Evolutionary conservation across 2,797 vertebrate genomes (phyloP), one percentile per base, ranked within the genome.

Genomic region (Alexandromys oeconomus): DNA sequence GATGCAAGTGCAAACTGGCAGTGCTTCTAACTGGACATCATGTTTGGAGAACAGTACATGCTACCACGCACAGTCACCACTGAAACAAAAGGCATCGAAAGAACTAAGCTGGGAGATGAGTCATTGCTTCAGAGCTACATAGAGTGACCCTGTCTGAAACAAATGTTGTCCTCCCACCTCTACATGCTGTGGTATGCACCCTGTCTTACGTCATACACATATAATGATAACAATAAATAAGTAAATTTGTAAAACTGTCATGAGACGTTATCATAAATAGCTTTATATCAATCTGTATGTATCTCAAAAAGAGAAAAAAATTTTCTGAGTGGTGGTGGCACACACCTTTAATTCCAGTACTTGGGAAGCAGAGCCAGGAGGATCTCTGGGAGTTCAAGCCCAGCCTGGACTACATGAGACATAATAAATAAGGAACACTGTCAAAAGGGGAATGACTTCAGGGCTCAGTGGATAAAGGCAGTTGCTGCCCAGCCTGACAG

Each of bases 41-140:
- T 2, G 7, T 21, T 37, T 78, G 51, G 2, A 37, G 59, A 29
- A 29, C 0, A 40, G 31, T 34, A 3, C 14, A 8, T 23, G 31
- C 23, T 9, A 29, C 82, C 43, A 27, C 12, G 27, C 54, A 46
- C 19, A 81, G n/a, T 0, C 11, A 1, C 48, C 23, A 25, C 0
- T 11, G 46, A 61, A 73, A 65, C 0, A 3, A 15, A 71, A 23
- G 7, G 43, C 0, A 3, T 0, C 23, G 21, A 40, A 5, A 13
- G 48, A 17, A 78, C 48, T 23, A 43, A 57, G 59, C 61, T 48
- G 43, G 61, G 23, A n/a, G 31, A 37, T 3, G 40, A 11, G 61
- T 31, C 61, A 48, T 0, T 1, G 4, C 9, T 31, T 4, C 69
- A 73, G 67, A 2, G 11, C 85, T 73, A 19, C n/a, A 73, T 1